Conservation (phyloP, 1,140 invertebrate species). For the Bombus huntii region DNA sequence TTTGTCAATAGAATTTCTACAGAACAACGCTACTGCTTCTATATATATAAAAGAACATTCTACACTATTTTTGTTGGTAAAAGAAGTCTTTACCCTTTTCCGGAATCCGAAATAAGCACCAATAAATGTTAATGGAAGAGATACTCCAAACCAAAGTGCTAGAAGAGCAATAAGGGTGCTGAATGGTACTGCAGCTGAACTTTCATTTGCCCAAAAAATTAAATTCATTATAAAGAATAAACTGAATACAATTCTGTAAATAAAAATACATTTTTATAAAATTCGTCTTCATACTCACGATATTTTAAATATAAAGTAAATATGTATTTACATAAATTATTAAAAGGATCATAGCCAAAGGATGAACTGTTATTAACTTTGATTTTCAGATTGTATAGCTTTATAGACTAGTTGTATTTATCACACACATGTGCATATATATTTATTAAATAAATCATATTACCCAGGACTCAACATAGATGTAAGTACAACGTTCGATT, state of each 20-base stretch:
- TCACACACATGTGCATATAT: not conserved
- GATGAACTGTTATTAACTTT: not conserved
- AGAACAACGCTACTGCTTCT: too few species aligned
- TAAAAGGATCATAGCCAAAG: not conserved
- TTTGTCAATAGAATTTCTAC: not conserved
- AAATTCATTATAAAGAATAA: slow-evolving; percentile 98
- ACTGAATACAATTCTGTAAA: slow-evolving; percentile 93
- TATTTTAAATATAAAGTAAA: not conserved
- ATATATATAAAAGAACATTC: not conserved
- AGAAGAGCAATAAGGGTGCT: slow-evolving; percentile 98
- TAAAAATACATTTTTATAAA: slow-evolving; percentile 13
- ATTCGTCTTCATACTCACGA: not conserved
- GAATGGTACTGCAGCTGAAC: slow-evolving; percentile 98
- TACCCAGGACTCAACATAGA: slow-evolving; percentile 98
- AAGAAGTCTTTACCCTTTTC: slow-evolving; percentile 87
- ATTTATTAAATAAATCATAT: slow-evolving; percentile 68
- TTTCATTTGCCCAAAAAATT: slow-evolving; percentile 96
- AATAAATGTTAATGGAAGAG: slow-evolving; percentile 98
- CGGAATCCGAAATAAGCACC: slow-evolving; percentile 99
- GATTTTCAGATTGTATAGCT: not conserved
- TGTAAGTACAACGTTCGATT: slow-evolving; percentile 97
- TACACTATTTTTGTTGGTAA: not conserved
- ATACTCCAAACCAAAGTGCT: slow-evolving; percentile 98
- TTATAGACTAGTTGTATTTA: not conserved
- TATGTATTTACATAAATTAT: not conserved